A percentile compares a stretch with the other conserved stretches of the same genome.
Conservation (phyloP, 1,140 invertebrate genomes). For the Drosophila prosaltans region DNA sequence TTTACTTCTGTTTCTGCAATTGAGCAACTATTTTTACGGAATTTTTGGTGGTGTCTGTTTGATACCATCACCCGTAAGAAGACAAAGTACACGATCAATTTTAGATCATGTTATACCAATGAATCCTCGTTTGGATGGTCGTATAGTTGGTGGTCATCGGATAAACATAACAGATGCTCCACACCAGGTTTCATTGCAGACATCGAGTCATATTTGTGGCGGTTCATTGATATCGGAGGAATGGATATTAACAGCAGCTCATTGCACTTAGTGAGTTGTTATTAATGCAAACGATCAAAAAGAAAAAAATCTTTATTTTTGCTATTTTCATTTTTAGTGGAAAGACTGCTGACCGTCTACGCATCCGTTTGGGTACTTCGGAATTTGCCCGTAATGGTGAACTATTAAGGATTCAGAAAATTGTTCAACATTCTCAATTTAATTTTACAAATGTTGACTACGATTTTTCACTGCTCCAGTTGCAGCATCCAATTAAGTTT, state of each 20-base stretch:
- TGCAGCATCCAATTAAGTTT: slow-evolving; percentile 70
- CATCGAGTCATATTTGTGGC: slow-evolving; percentile 85
- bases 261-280: slow-evolving; percentile 84
- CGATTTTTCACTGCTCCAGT: slow-evolving; percentile 78
- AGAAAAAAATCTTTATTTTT: background rate
- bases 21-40: slow-evolving; percentile 19
- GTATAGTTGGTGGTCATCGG: slow-evolving; percentile 83
- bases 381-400: slow-evolving; percentile 64
- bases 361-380: slow-evolving; percentile 70
- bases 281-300: background rate
- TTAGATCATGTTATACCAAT: slow-evolving; percentile 30
- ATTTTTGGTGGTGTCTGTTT: slow-evolving; percentile 62
- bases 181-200: slow-evolving; percentile 84
- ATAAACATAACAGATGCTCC: slow-evolving; percentile 83
- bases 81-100: slow-evolving; percentile 45
- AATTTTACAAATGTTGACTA: slow-evolving; percentile 75
- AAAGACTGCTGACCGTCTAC: slow-evolving; percentile 54
- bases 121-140: slow-evolving; percentile 73
- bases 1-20: slow-evolving; percentile 54
- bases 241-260: slow-evolving; percentile 84
- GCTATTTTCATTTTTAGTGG: slow-evolving; percentile 50
- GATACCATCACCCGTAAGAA: slow-evolving; percentile 62
- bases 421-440: slow-evolving; percentile 80
- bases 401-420: slow-evolving; percentile 58
- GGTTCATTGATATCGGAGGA: slow-evolving; percentile 86